Base-by-base conservation (phyloP, 1,140 invertebrate species). In the Listronotus bonariensis region DNA sequence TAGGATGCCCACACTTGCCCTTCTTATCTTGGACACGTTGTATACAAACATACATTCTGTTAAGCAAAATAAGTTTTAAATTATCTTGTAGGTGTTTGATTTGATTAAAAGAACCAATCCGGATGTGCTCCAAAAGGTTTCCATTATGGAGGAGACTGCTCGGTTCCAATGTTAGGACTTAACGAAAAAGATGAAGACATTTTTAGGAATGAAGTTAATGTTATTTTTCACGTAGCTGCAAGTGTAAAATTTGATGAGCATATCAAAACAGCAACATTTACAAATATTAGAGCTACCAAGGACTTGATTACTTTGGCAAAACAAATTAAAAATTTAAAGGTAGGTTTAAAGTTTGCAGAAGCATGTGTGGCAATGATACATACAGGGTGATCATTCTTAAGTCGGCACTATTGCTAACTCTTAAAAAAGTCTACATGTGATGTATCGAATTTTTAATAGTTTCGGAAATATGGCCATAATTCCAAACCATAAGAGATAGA, bases 181-280 rank as follows among this genome's bases (percentile, higher is more conserved):
- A 83, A 81, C 14, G 71, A 82, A 1, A 67, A 73, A 12, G 87
- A 89, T 73, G 77, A 81, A 56, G 80, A 85, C 49, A 79, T 79
- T 32, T 74, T 89, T 3, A 81, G 81, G n/a, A 79, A 84, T 38
- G 84, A 88, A 76, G 86, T 87, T 6, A 51, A 71, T 38, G 65
- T 58, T 43, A 65, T 77, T 41, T 70, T 89, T 74, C 88, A 90
- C 63, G 84, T 83, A 0, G 88, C 88, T 0, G 88, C 88, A 0
- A 88, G 87, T 0, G 85, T 89, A 0, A 82, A 85, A 68, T 89
- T 89, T 57, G 87, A 90, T 72, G 88, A 90, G 70, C 84, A 87
- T 34, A 74, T 91, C 4, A 82, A 84, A 63, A 77, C 83, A 0
- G 88, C 89, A 0, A 78, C 89, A 1, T 77, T 82, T 1, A 87